Evolutionary conservation across 2,888 invertebrate species (phyloP).

Genomic region (Sphaeridia pumilis): DNA sequence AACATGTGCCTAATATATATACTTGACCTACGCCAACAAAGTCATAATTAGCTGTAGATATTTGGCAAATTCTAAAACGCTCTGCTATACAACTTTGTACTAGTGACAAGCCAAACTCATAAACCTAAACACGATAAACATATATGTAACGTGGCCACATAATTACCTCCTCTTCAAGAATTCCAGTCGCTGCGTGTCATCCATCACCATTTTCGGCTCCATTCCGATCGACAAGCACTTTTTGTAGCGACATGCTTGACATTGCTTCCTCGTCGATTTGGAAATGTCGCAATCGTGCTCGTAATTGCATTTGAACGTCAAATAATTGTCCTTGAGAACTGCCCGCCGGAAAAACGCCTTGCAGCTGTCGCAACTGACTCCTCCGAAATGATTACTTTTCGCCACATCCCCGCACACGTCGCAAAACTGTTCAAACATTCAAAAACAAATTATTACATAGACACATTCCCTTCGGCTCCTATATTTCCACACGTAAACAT

Average conservation of each 20-base stretch:
- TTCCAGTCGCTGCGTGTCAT: slow-evolving; percentile 38
- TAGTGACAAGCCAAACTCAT: too few species aligned
- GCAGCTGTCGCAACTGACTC: slow-evolving; percentile 40
- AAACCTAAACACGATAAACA: too few species aligned
- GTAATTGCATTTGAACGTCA: slow-evolving; percentile 39
- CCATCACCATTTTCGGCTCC: slow-evolving; percentile 42
- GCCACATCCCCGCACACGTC: slow-evolving; percentile 40
- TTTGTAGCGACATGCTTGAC: slow-evolving; percentile 40
- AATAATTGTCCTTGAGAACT: slow-evolving; percentile 40
- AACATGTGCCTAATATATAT: too few species aligned
- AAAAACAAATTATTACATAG: too few species aligned
- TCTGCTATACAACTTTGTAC: too few species aligned
- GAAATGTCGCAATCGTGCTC: slow-evolving; percentile 38
- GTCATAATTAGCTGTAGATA: too few species aligned
- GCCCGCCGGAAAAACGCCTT: slow-evolving; percentile 41
- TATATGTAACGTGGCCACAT: neutral
- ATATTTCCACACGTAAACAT: too few species aligned
- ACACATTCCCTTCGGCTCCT: too few species aligned
- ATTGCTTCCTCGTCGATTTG: slow-evolving; percentile 39
- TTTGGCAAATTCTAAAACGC: too few species aligned
- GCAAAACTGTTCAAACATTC: too few species aligned
- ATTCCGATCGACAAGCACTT: slow-evolving; percentile 40
- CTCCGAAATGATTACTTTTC: slow-evolving; percentile 41
- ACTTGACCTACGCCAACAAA: too few species aligned
- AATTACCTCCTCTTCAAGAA: slow-evolving; percentile 36